Conservation (phyloP, 2,797 vertebrate species). For the Salarias fasciatus region DNA sequence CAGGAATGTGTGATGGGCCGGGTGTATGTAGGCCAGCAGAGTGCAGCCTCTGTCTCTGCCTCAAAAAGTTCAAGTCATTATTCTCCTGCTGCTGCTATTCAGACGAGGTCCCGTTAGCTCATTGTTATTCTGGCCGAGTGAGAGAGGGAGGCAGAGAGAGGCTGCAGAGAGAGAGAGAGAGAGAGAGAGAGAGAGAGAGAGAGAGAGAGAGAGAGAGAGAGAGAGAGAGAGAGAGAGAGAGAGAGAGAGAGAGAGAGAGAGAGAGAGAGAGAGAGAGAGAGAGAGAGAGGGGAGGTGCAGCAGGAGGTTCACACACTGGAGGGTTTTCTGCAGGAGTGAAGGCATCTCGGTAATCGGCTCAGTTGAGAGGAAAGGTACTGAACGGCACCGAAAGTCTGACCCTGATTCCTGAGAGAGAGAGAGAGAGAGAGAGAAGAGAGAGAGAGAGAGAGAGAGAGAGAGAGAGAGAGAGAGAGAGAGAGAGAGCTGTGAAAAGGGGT, state of each 20-base stretch:
- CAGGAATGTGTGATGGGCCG: constrained; percentile 64
- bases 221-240: constrained; percentile 61
- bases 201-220: constrained; percentile 69
- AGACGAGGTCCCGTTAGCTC: constrained; percentile 80
- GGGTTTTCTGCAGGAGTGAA: constrained; percentile 44
- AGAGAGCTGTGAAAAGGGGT: constrained; percentile 76
- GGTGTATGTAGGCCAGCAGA: constrained; percentile 70
- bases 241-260: constrained; percentile 71
- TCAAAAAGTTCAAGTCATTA: constrained; percentile 83
- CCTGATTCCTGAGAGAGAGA: constrained; percentile 72
- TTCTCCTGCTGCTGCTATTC: constrained; percentile 81
- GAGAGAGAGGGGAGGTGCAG: constrained; percentile 30
- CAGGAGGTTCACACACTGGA: constrained; percentile 35
- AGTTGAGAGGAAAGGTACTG: constrained; percentile 81
- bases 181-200: constrained; percentile 69
- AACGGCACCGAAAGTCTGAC: constrained; percentile 80
- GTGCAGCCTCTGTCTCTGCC: constrained; percentile 64
- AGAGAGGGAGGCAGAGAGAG: constrained; percentile 63
- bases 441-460: constrained; percentile 26
- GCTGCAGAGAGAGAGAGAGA: constrained; percentile 57
- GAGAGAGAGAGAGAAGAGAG: constrained; percentile 24
- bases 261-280: constrained; percentile 61
- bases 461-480: constrained; percentile 9
- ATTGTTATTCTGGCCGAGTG: constrained; percentile 87
- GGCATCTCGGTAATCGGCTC: constrained; percentile 76